Percentiles rank a stretch among this genome's conserved stretches.
Conservation (phyloP, 2,797 vertebrate species). For the Mallotus villosus region DNA sequence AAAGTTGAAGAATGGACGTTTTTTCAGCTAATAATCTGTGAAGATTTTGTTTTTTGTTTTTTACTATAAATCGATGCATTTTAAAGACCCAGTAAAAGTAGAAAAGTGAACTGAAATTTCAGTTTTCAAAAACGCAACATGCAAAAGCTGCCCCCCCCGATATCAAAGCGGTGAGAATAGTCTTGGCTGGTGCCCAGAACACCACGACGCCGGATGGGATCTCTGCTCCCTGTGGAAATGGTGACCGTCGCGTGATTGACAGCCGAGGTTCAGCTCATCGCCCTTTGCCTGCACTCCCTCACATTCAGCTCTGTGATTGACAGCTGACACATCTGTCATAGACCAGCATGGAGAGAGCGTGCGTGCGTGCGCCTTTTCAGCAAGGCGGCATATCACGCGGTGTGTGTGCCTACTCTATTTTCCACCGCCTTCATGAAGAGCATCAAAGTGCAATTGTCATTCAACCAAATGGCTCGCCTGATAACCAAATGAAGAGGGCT, state of each 20-base stretch:
- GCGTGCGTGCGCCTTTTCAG: background rate
- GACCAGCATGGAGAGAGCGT: background rate
- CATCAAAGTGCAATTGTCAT: conserved; percentile 13
- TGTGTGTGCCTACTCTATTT: conserved; percentile 1
- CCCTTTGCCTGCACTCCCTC: conserved; percentile 30
- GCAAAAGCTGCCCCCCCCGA: no score
- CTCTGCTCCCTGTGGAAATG: conserved; percentile 1
- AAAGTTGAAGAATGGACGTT: no score
- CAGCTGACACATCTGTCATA: conserved; percentile 40
- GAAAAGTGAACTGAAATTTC: background rate
- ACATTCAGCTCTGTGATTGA: conserved; percentile 22
- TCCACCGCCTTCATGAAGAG: conserved; percentile 10
- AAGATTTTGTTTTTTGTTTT: no score
- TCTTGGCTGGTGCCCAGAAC: background rate
- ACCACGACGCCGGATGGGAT: background rate
- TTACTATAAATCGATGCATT: no score
- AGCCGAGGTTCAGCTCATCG: conserved; percentile 9
- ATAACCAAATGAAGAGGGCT: conserved; percentile 8
- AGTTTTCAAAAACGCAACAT: background rate
- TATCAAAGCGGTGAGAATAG: no score
- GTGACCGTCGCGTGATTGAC: conserved; percentile 25
- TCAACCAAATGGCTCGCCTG: background rate
- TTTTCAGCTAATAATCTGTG: no score
- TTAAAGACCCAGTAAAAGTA: no score
- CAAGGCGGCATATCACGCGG: background rate